Conservation (phyloP, 2,888 invertebrate species). For the Leptinotarsa haldemani region DNA sequence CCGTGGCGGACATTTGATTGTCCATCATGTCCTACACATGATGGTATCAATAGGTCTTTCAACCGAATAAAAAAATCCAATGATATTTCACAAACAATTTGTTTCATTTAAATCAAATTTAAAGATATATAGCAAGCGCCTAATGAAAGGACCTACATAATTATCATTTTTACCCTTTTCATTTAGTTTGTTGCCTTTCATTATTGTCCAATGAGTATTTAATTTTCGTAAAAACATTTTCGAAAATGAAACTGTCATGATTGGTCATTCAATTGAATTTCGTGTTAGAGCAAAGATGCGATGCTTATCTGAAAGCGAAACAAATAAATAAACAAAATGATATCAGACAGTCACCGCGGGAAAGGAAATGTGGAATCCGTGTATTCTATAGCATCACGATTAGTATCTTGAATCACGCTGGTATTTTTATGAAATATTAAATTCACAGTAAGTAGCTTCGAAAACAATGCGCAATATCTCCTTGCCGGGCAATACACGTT, state of each 20-base stretch:
- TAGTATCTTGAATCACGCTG: constrained; percentile 54
- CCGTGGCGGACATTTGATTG: no score
- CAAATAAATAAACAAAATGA: constrained; percentile 57
- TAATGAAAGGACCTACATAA: no score
- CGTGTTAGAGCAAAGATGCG: constrained; percentile 1
- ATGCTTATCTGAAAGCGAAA: constrained; percentile 48
- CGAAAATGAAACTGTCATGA: neutral
- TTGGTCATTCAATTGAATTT: constrained; percentile 11
- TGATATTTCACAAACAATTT: no score
- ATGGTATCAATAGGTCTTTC: no score
- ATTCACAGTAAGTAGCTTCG: constrained; percentile 49
- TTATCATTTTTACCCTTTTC: no score
- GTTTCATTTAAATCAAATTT: no score
- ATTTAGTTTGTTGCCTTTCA: no score
- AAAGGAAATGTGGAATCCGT: constrained; percentile 57
- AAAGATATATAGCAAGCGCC: no score
- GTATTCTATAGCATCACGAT: constrained; percentile 56
- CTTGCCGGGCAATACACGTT: constrained; percentile 2
- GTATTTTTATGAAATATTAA: constrained; percentile 51
- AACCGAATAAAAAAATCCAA: no score
- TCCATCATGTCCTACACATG: no score
- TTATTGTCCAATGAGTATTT: neutral
- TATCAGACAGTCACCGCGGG: constrained; percentile 50
- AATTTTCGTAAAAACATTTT: neutral
- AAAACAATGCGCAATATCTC: constrained; percentile 8